A percentile compares a stretch with the other conserved stretches of the same genome.
Evolutionary conservation across 2,797 vertebrate genomes (phyloP).

Genomic region (Sebastes reedi): DNA sequence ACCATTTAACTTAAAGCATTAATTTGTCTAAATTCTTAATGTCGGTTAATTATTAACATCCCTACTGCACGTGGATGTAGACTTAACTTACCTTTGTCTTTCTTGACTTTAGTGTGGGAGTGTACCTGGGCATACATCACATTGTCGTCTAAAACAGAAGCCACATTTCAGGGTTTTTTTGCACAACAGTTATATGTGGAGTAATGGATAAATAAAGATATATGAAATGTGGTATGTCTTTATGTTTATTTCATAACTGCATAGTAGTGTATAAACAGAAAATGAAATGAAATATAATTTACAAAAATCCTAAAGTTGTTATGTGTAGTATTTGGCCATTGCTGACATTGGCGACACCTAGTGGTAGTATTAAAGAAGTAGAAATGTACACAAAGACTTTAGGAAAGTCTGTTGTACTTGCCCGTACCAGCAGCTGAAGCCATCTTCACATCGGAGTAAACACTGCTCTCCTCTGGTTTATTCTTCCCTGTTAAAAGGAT

Average conservation of each 20-base stretch:
- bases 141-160: not conserved
- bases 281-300: rapidly evolving
- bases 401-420: not conserved
- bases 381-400: too few species aligned
- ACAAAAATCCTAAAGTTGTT: not conserved
- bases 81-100: not conserved
- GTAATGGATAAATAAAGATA: not conserved
- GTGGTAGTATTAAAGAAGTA: too few species aligned
- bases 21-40: rapidly evolving
- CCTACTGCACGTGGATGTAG: too few species aligned
- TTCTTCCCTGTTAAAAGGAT: not conserved
- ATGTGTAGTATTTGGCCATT: not conserved
- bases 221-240: not conserved
- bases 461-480: not conserved
- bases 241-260: not conserved
- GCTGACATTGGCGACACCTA: not conserved
- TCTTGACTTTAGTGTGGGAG: not conserved
- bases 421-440: not conserved
- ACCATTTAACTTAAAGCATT: rapidly evolving
- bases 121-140: not conserved
- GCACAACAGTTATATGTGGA: not conserved
- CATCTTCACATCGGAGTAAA: not conserved
- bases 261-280: not conserved
- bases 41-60: too few species aligned
- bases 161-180: not conserved